Evolutionary conservation across 2,888 invertebrate species (phyloP).

Genomic region (Rotaria socialis): DNA sequence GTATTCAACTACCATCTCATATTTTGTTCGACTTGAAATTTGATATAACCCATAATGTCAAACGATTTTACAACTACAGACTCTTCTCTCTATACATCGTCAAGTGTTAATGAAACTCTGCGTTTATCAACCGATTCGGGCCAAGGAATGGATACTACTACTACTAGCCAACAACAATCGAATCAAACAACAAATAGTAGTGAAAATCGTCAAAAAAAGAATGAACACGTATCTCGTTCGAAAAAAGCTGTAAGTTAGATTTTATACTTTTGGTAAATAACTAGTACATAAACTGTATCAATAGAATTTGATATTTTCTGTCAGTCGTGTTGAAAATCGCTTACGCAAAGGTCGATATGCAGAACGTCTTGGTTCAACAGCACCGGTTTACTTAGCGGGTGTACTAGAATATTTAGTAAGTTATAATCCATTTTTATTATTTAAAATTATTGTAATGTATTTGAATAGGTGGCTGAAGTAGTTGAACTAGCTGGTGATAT

Average conservation of each 20-base stretch:
- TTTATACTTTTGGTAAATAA: too few relatives aligned
- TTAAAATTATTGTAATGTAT: not conserved
- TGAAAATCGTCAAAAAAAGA: not conserved
- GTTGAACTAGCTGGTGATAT: not conserved
- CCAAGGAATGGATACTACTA: not conserved
- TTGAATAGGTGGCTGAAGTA: not conserved
- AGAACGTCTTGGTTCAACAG: not conserved
- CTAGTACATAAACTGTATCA: not conserved
- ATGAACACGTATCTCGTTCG: not conserved
- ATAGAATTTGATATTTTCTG: not conserved
- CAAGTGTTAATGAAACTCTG: not conserved
- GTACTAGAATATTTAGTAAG: not conserved
- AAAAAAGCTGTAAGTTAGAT: not conserved
- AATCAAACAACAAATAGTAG: not conserved
- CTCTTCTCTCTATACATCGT: not conserved
- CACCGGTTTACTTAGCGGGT: not conserved
- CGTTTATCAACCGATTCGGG: not conserved
- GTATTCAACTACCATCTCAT: not conserved
- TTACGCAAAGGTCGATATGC: not conserved
- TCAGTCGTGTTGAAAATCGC: not conserved
- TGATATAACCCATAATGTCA: not conserved
- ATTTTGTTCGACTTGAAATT: not conserved
- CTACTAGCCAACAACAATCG: not conserved
- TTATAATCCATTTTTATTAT: not conserved
- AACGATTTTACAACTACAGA: not conserved